Evolutionary conservation across 2,888 invertebrate genomes (phyloP), one percentile per base, ranked within the genome.

Genomic region (Eupithecia subfuscata): DNA sequence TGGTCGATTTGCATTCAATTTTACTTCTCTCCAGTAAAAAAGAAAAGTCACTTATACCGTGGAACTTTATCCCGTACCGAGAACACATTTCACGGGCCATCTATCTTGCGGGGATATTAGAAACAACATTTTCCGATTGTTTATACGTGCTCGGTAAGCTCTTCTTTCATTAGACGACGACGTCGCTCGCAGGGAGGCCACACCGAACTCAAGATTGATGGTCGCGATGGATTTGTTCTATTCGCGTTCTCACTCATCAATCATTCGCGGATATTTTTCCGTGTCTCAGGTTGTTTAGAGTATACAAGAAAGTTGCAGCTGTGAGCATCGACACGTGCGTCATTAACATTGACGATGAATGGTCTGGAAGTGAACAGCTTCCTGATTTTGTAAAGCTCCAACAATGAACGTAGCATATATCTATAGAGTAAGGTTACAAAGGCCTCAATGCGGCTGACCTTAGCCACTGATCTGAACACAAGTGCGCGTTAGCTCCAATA

Each of bases 251-350:
- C 87, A 87, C 91, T 94, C 94, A 95, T 95, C 95, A 93, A 95
- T 95, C 95, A 95, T 94, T 92, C 87, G 90, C 89, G 91, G 91
- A 94, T 94, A 94, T 94, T 94, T 94, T 94, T 94, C 92, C 93
- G 89, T 94, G 93, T 94, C 91, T 91, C 91, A 90, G 91, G 91
- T 93, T 94, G 92, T 93, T 94, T 92, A 92, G 91, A 88, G 90
- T 92, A 92, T 67, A 72, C 92, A 93, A 93, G 89, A 93, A 93
- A 92, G 93, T 92, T 90, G 90, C 91, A 87, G 86, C 86, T 85
- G 86, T 89, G 88, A 87, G 86, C 88, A 88, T 90, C 90, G 89
- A 89, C 89, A 87, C 90, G 89, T 91, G 90, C 90, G 89, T 87
- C 88, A 89, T 92, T 90, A 90, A 87, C 85, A 87, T 88, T 88